Conservation (phyloP, 1,140 invertebrate genomes). For the Pseudomyrmex cubaensis region DNA sequence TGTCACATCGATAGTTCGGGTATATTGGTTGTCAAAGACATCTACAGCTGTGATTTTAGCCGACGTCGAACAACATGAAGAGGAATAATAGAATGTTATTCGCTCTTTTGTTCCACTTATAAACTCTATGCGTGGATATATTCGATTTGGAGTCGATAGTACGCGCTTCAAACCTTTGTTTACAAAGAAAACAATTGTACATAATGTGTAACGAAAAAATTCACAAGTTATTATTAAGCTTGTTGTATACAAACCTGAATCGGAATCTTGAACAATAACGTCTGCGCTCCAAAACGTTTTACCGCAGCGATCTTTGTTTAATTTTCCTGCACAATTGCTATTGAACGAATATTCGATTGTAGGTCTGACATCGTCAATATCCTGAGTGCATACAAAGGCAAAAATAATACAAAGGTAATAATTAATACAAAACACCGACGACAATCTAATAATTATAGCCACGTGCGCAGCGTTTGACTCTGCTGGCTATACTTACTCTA, state of each 20-base stretch:
- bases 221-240: background rate
- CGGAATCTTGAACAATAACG: slow-evolving; percentile 86
- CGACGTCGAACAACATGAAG: slow-evolving; percentile 87
- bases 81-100: slow-evolving; percentile 86
- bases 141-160: slow-evolving; percentile 84
- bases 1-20: slow-evolving; percentile 87
- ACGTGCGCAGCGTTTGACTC: slow-evolving; percentile 9
- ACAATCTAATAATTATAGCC: no score
- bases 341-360: slow-evolving; percentile 85
- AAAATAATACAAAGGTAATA: no score
- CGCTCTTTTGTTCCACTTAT: slow-evolving; percentile 87
- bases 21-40: slow-evolving; percentile 86
- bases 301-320: slow-evolving; percentile 82
- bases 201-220: background rate
- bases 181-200: slow-evolving; percentile 39
- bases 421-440: no score
- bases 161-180: slow-evolving; percentile 86
- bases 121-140: slow-evolving; percentile 83
- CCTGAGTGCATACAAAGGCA: slow-evolving; percentile 41
- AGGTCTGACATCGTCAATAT: slow-evolving; percentile 82
- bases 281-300: slow-evolving; percentile 88
- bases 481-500: slow-evolving; percentile 64
- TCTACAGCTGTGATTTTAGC: slow-evolving; percentile 87
- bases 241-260: slow-evolving; percentile 80
- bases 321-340: slow-evolving; percentile 85